Conservation (phyloP, 2,797 vertebrate species). For the Setipinna tenuifilis region DNA sequence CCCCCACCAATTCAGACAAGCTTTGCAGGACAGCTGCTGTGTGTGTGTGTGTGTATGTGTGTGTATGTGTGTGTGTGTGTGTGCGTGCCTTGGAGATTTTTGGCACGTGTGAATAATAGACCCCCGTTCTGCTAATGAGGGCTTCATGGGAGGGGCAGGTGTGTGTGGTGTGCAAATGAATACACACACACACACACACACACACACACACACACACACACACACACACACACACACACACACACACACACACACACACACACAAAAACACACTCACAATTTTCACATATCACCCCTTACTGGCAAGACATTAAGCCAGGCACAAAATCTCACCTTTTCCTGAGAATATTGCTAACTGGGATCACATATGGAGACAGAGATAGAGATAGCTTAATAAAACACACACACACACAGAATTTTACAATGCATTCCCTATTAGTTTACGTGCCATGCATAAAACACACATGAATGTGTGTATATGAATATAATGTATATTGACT, state of each 20-base stretch:
- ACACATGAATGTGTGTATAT: neutral
- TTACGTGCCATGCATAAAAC: no score
- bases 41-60: neutral
- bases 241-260: slow-evolving; percentile 15
- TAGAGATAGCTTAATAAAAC: neutral
- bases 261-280: neutral
- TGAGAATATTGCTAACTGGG: neutral
- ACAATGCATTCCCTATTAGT: neutral
- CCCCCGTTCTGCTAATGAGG: neutral
- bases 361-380: neutral
- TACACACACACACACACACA: neutral
- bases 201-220: slow-evolving; percentile 27
- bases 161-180: slow-evolving; percentile 1
- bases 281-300: neutral
- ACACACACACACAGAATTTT: neutral
- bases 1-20: slow-evolving; percentile 12
- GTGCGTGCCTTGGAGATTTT: neutral
- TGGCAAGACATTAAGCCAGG: neutral
- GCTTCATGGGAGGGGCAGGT: neutral
- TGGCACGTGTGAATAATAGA: slow-evolving; percentile 26
- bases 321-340: neutral
- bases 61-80: slow-evolving; percentile 7
- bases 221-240: neutral
- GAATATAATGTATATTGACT: neutral
- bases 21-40: slow-evolving; percentile 3